Percentiles rank a stretch among this genome's conserved stretches.
These are phyloP conservation scores for Apis laboriosa DNA, from an alignment of 1,140 invertebrate species.

Conservation along the genomic window DNA sequence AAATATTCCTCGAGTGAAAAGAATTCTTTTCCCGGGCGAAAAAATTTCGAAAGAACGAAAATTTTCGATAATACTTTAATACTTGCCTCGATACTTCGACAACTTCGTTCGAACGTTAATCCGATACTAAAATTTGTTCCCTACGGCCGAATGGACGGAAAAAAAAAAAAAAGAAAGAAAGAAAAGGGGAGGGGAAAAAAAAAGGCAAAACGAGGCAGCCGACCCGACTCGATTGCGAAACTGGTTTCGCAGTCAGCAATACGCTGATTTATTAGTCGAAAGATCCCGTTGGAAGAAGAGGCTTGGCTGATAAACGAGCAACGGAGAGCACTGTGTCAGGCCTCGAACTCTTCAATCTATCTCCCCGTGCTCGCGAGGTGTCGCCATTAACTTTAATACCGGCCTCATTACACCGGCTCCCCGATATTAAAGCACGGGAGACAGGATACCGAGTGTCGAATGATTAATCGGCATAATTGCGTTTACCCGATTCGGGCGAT, in stretches of 20 bases:
- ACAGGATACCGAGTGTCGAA: background rate
- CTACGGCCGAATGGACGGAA: too few species aligned
- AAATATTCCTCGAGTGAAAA: too few species aligned
- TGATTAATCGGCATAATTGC: constrained; percentile 55
- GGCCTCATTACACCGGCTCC: constrained; percentile 38
- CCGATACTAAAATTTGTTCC: too few species aligned
- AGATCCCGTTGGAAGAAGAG: background rate
- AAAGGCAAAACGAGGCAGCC: background rate
- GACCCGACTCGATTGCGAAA: constrained; percentile 20
- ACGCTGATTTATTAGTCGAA: constrained; percentile 41
- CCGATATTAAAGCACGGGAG: constrained; percentile 44
- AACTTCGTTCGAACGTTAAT: too few species aligned
- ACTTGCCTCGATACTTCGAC: background rate
- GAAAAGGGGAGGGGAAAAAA: background rate
- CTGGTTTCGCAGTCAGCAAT: constrained; percentile 32
- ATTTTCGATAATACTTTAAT: background rate
- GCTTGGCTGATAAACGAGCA: constrained; percentile 29
- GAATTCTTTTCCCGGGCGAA: too few species aligned
- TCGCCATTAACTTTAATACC: constrained; percentile 54
- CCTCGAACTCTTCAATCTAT: constrained; percentile 48
- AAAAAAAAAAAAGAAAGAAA: too few species aligned
- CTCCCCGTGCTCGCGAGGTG: constrained; percentile 31
- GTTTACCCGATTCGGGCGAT: constrained; percentile 33
- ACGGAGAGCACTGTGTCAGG: constrained; percentile 35
- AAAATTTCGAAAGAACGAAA: background rate